Conservation (phyloP, 2,888 invertebrate genomes). For the Ischnura elegans region DNA sequence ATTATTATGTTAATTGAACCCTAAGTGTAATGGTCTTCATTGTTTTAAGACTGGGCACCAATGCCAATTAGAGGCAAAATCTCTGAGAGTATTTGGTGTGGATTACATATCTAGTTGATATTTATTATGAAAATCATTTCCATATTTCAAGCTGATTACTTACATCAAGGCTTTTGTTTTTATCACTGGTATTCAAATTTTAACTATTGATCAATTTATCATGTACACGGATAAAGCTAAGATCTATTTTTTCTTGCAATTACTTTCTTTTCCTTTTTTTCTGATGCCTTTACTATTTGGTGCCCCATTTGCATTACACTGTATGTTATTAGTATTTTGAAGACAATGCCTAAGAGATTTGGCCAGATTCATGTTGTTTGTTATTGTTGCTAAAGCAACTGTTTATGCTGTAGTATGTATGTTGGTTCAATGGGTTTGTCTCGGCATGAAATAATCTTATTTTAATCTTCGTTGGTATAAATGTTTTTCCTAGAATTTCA, state of each 20-base stretch:
- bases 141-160: background rate
- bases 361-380: constrained; percentile 34
- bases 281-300: background rate
- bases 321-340: background rate
- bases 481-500: constrained; percentile 61
- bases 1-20: constrained; percentile 50
- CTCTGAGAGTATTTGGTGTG: background rate
- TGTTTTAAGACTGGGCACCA: constrained; percentile 38
- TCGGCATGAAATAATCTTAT: constrained; percentile 52
- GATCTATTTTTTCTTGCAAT: background rate
- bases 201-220: background rate
- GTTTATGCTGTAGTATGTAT: constrained; percentile 28
- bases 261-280: background rate
- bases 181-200: too few relatives aligned
- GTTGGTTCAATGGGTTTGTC: constrained; percentile 54
- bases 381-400: constrained; percentile 60
- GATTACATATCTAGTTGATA: background rate
- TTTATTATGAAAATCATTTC: background rate
- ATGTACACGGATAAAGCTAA: background rate
- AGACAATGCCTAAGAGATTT: constrained; percentile 22
- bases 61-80: background rate
- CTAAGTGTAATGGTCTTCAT: constrained; percentile 45
- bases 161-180: background rate
- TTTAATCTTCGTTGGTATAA: constrained; percentile 57
- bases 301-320: background rate